Conservation (phyloP, 2,113 vertebrate genomes). For the Zosterops pallidus region DNA sequence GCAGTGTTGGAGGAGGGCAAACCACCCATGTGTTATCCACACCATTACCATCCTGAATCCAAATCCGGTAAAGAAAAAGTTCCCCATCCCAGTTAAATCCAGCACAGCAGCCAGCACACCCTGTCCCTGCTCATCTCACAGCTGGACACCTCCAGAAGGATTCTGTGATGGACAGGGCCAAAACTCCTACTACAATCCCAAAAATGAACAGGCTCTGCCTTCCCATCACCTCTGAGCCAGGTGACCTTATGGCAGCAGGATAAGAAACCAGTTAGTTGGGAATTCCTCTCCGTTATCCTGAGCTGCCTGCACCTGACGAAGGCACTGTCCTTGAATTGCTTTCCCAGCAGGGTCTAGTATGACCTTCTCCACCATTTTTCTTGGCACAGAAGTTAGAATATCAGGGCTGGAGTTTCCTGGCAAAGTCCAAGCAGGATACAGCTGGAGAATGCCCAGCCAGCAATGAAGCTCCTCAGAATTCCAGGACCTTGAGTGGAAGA, state of each 20-base stretch:
- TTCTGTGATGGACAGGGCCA: neutral
- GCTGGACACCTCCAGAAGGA: neutral
- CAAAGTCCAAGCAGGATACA: neutral
- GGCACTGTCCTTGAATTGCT: neutral
- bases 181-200: neutral
- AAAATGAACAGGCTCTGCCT: neutral
- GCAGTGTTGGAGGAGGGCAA: neutral
- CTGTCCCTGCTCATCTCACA: neutral
- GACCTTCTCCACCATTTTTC: neutral
- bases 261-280: accelerated
- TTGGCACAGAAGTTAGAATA: neutral
- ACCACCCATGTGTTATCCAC: accelerated
- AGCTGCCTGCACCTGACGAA: neutral
- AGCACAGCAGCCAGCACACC: neutral
- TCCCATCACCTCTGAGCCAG: accelerated
- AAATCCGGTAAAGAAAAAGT: neutral
- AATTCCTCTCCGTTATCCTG: accelerated
- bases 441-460: neutral
- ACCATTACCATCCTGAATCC: neutral
- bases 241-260: neutral
- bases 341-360: neutral
- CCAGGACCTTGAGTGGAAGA: neutral
- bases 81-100: neutral
- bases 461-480: neutral
- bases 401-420: neutral